These are phyloP conservation scores for Otolemur crassicaudatus DNA, from an alignment of 2,797 vertebrate genomes.

Conservation along the genomic window DNA sequence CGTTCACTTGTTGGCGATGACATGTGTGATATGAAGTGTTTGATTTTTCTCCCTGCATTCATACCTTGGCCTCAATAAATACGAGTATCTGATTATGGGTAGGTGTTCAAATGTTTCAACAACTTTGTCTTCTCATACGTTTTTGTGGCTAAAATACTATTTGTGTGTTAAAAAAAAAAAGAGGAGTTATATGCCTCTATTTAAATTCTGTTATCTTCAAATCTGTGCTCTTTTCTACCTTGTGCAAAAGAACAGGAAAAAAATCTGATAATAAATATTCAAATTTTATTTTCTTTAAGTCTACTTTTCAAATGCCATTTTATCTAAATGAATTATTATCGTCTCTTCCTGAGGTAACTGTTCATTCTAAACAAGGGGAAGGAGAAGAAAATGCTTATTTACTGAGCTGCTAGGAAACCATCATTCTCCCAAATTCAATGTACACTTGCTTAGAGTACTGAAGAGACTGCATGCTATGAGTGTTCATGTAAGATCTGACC, in stretches of 20 bases:
- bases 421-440: neutral
- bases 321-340: neutral
- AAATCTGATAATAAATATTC: neutral
- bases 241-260: neutral
- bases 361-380: neutral
- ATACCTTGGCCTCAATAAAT: neutral
- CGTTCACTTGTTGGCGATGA: neutral
- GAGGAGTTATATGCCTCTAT: neutral
- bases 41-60: neutral
- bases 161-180: slow-evolving; percentile 33
- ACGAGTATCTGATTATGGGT: neutral
- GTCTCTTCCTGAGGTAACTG: neutral
- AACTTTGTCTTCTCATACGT: neutral
- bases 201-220: neutral
- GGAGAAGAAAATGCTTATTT: neutral
- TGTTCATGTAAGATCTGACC: neutral
- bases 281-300: neutral
- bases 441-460: neutral
- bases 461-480: neutral
- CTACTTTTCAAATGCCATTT: neutral
- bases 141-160: neutral
- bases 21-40: neutral
- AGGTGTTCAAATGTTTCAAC: neutral
- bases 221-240: neutral
- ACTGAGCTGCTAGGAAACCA: neutral